Conservation (phyloP, 2,113 vertebrate species). For the Tamias sibiricus region DNA sequence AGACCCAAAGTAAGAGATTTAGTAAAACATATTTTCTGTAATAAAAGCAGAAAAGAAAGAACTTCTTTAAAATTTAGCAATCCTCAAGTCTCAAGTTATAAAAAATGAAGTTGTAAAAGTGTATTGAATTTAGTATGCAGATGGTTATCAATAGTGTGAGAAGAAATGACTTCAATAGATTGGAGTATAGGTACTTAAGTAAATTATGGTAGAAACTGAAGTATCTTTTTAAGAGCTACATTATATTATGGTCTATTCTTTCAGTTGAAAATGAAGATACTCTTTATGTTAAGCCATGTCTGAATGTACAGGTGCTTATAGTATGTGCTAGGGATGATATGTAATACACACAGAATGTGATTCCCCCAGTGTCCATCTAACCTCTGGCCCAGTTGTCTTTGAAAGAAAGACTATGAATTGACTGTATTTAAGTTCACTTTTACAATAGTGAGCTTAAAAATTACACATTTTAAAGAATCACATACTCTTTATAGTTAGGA, state of each 20-base stretch:
- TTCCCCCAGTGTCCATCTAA: neutral
- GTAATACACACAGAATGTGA: neutral
- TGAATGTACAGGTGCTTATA: neutral
- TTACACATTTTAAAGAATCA: neutral
- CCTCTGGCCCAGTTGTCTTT: neutral
- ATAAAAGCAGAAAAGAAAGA: neutral
- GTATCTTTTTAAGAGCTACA: neutral
- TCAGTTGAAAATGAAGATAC: conserved; percentile 9
- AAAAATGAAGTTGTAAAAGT: neutral
- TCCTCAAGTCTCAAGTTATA: neutral
- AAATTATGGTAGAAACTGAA: neutral
- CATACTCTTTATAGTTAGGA: neutral
- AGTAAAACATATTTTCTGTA: neutral
- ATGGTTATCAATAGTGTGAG: neutral
- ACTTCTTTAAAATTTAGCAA: neutral
- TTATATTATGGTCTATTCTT: neutral
- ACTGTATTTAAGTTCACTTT: neutral
- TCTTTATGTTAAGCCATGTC: neutral
- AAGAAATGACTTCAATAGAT: conserved; percentile 1
- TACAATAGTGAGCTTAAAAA: neutral
- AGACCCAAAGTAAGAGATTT: neutral
- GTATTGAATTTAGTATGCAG: neutral
- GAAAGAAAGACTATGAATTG: neutral
- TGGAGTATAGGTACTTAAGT: neutral
- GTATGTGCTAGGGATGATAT: neutral